Base-by-base conservation (phyloP, 2,113 vertebrate species). In the Strix uralensis region DNA sequence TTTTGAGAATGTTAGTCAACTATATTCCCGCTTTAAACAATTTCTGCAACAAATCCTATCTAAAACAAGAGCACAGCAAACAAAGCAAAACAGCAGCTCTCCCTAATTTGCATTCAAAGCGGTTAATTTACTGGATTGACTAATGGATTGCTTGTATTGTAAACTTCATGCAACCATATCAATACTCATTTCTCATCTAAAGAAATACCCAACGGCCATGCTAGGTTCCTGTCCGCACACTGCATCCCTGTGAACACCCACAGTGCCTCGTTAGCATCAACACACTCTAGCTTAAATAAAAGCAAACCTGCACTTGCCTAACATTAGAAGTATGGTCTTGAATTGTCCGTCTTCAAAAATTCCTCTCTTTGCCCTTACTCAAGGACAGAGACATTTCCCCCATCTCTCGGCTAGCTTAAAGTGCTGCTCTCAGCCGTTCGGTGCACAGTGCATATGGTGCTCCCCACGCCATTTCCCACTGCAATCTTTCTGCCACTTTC, bases 361-460 rank as follows among this genome's bases (percentile, higher is more conserved):
- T 30, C n/a, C 23, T 13, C 10, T 44, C 30, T 86, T 2, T 72
- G 90, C 38, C 95, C 92, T 97, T 93, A 4, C 62, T 75, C 80
- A 95, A 97, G 96, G 90, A 25, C 92, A 74, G 54, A 85, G 78
- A 57, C 25, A 4, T 30, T 11, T 16, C 21, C 30, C 62, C 32
- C 20, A 3, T 11, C 63, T 38, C 42, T 30, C 47, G 82, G 63
- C n/a, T 3, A 9, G 55, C 10, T 87, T 1, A 4, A 79, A 78
- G 21, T 21, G 94, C 93, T 84, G 83, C 15, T 81, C 65, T 69
- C 85, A 96, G 97, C 94, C 70, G 25, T 21, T 78, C 6, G 3
- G 70, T 11, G 58, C 74, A 25, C 2, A 2, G 86, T 47, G 95
- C 96, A 95, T 88, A 58, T 94, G 96, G 93, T 92, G 90, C 95